Conservation (phyloP, 2,888 invertebrate species). For the Rhaphigaster nebulosa region DNA sequence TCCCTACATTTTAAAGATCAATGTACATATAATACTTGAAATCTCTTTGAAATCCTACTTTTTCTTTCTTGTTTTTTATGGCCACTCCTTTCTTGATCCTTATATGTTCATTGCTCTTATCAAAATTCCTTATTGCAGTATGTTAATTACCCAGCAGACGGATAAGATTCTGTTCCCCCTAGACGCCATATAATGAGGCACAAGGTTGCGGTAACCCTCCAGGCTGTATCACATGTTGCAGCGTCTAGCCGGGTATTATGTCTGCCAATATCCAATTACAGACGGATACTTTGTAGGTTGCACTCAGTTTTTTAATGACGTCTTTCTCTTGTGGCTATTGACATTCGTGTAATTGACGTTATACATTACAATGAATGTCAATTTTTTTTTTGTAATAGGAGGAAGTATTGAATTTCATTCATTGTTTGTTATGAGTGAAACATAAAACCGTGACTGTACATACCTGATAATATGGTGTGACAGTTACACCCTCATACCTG, state of each 20-base stretch:
- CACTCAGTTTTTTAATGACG: background rate
- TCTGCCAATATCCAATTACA: slow-evolving; percentile 38
- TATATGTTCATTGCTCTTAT: background rate
- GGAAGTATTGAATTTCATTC: slow-evolving; percentile 30
- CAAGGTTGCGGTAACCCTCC: slow-evolving; percentile 1
- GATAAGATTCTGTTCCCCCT: background rate
- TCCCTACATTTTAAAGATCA: too few species aligned
- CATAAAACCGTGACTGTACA: background rate
- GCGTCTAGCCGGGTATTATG: slow-evolving; percentile 31
- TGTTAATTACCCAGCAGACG: background rate
- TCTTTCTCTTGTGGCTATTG: background rate
- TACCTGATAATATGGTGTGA: background rate
- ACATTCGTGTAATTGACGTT: background rate
- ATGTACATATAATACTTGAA: too few species aligned
- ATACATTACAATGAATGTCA: slow-evolving; percentile 1
- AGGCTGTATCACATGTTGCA: slow-evolving; percentile 5
- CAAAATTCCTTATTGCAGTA: background rate
- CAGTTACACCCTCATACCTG: background rate
- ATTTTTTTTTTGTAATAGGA: background rate
- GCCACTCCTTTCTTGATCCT: background rate
- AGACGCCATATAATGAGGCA: slow-evolving; percentile 1
- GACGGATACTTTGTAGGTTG: slow-evolving; percentile 46
- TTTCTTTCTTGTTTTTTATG: background rate
- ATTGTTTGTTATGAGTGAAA: background rate
- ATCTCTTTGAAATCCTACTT: background rate